Base-by-base conservation (phyloP, 2,113 vertebrate species). In the Mixornis gularis region DNA sequence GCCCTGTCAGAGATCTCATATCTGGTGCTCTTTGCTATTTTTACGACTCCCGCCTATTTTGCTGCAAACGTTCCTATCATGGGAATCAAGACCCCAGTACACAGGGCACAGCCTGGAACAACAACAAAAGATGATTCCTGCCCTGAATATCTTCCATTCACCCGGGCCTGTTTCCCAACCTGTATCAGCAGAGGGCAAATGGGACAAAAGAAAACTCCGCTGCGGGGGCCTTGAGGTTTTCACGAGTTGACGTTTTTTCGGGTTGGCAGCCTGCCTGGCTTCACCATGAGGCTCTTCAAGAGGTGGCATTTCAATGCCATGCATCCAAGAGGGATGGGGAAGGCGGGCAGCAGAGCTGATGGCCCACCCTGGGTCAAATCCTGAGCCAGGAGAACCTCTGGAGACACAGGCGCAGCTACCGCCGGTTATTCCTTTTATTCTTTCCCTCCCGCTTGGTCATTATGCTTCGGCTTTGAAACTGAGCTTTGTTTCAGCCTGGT, bases 401-500 rank as follows among this genome's bases (percentile, higher is more conserved):
- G 87, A 86, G 95, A 62, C 69, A 16, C 26, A 66, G 71, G 58
- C 89, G 41, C 44, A 86, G 79, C 85, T 63, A 90, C 41, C 2
- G 26, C 73, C 2, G 4, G 22, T 59, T 79, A 17, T 91, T 96
- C 66, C 92, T 89, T 95, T 93, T 55, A 78, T 92, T 79, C 88
- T 89, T 81, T 77, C 79, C 64, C 85, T 91, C 95, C 86, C 0
- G 91, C 89, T 94, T 89, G 82, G 95, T 83, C 74, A 91, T 93
- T 95, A 68, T 94, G 48, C 80, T 60, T 62, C 52, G 36, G 71
- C 90, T 93, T 94, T 96, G 94, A 96, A 95, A 95, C 80, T 18
- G 9, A 92, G 79, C 95, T 97, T 96, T 96, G 95, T 96, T 95
- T 96, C 92, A 94, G 93, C 65, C 89, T 89, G 94, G 92, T 95